phyloP scores from a whole-genome alignment of 2,888 invertebrate species.

The Tenodera sinensis region DNA sequence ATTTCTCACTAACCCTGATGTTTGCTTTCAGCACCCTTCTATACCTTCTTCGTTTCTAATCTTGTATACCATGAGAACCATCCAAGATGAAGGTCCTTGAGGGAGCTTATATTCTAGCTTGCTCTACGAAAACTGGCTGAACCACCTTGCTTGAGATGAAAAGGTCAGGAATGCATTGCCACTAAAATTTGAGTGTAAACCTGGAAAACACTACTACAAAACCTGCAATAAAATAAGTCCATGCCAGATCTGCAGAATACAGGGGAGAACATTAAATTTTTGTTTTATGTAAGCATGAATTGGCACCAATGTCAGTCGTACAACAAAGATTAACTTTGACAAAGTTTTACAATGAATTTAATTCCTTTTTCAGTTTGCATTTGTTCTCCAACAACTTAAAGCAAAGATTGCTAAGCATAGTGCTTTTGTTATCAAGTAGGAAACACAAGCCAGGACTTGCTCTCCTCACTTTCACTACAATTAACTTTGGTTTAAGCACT shows the following conservation, averaged over 20 bases:
- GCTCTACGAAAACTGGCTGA: neutral
- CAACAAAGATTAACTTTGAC: neutral
- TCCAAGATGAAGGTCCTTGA: neutral
- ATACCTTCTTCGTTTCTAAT: neutral
- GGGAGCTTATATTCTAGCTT: neutral
- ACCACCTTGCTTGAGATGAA: neutral
- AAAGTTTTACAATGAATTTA: neutral
- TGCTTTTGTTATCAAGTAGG: neutral
- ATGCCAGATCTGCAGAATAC: neutral
- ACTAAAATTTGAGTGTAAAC: neutral
- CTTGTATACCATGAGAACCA: neutral
- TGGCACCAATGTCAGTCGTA: neutral
- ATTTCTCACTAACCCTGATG: neutral
- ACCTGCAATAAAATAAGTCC: neutral
- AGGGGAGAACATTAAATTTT: neutral
- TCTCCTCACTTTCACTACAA: neutral
- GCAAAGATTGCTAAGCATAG: neutral
- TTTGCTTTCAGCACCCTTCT: neutral
- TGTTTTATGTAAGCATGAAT: neutral
- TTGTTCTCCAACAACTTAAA: neutral
- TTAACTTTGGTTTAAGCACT: constrained; percentile 3
- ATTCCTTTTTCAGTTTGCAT: neutral
- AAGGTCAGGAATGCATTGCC: neutral
- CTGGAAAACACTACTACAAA: neutral
- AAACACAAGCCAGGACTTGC: neutral